Evolutionary conservation across 1,140 invertebrate species (phyloP), one percentile per base, ranked within the genome.

Genomic region (Mycetomoellerius zeteki): DNA sequence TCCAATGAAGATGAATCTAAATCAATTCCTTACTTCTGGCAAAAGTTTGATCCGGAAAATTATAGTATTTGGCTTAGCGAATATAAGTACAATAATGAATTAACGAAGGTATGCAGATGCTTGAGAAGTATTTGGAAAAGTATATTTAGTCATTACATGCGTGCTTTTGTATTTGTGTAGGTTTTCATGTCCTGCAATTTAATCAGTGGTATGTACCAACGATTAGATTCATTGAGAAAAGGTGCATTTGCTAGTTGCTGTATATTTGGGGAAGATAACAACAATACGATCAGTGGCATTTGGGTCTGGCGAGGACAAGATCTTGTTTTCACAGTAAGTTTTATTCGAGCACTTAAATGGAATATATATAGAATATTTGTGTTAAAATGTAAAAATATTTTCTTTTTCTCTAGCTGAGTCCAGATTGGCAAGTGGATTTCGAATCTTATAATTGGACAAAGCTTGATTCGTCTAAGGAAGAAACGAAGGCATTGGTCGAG

Each of bases 11-110:
- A 99, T 78, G 99, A 98, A 93, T 95, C 96, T 47, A 97, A 98
- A 92, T 99, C 99, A 56, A 97, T 99, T 93, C 98, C 99, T 3
- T 99, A 99, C 94, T 99, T 99, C 96, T 99, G 99, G 98, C 97
- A 99, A 92, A 99, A 99, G 94, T 99, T 99, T 96, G 99, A 99
- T 94, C 96, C 98, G 27, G 97, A 99, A 94, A 97, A 99, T 95
- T 99, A 99, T 95, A 99, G 99, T 67, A 99, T 99, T 94, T 99
- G 99, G 99, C 97, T 97, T 82, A 97, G 98, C 81, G 98, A 99
- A 96, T 99, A 99, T 96, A 99, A 99, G 95, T 99, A 98, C 94
- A 97, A 98, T 80, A 96, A 99, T 88, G 99, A 99, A 95, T 96
- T 99, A 10, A 96, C 97, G 88, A 98, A 98, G 94, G 97, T 98